Conservation (phyloP, 2,888 invertebrate genomes). For the Miltochrista miniata region DNA sequence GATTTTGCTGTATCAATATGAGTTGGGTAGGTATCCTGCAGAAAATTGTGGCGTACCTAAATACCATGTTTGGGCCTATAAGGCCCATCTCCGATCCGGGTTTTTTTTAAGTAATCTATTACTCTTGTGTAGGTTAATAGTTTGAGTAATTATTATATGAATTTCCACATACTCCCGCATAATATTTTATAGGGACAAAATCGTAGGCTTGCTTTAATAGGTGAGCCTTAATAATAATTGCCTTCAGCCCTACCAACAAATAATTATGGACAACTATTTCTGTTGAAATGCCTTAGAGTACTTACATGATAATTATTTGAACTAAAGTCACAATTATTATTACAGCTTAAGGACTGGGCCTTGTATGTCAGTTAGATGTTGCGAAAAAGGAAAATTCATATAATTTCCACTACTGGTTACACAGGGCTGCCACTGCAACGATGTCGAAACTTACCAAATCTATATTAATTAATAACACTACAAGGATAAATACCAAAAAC, state of each 20-base stretch:
- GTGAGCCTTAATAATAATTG: conserved; percentile 22
- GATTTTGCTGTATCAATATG: too few species aligned
- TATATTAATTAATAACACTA: too few species aligned
- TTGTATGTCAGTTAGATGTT: conserved; percentile 39
- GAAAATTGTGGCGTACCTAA: too few species aligned
- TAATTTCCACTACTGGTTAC: conserved; percentile 41
- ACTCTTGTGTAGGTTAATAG: too few species aligned
- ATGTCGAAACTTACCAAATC: background rate
- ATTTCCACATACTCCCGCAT: too few species aligned
- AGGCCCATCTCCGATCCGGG: too few species aligned
- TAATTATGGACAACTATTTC: conserved; percentile 29
- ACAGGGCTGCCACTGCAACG: conserved; percentile 21
- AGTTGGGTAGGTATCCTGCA: too few species aligned
- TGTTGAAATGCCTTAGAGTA: conserved; percentile 26
- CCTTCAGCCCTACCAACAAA: conserved; percentile 19
- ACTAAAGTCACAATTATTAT: conserved; percentile 28
- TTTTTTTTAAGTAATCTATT: too few species aligned
- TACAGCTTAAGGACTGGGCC: conserved; percentile 28
- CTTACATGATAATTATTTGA: conserved; percentile 25
- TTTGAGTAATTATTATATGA: too few species aligned
- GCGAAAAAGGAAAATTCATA: conserved; percentile 55
- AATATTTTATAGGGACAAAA: too few species aligned
- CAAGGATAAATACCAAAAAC: too few species aligned
- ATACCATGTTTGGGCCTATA: too few species aligned
- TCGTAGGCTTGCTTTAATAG: conserved; percentile 12